Evolutionary conservation across 2,113 vertebrate species (phyloP).

Genomic region (Saimiri boliviensis): DNA sequence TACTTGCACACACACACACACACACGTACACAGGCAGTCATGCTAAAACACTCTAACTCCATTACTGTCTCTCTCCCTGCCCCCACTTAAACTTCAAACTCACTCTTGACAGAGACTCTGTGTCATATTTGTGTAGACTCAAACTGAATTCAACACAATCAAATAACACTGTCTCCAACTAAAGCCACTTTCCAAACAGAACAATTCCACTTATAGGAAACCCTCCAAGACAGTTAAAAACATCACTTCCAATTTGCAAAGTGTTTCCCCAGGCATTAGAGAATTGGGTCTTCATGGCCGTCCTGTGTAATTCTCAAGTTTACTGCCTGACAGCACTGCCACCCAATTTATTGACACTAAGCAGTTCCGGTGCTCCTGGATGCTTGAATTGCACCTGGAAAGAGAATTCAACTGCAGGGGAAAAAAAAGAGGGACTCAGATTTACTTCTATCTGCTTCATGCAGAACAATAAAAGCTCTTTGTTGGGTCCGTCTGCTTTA

Average conservation of each 20-base stretch:
- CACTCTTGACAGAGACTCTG: neutral
- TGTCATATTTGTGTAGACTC: neutral
- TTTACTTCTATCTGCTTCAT: neutral
- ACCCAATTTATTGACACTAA: neutral
- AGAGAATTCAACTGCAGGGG: neutral
- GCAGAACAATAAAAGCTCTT: neutral
- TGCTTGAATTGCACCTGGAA: neutral
- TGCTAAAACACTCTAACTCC: neutral
- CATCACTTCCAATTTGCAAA: neutral
- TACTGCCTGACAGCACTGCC: neutral
- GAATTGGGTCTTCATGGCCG: neutral
- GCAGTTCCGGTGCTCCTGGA: neutral
- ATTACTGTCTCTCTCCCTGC: neutral
- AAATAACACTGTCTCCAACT: neutral
- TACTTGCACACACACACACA: neutral
- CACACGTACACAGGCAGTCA: too few relatives aligned
- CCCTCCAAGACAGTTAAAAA: neutral
- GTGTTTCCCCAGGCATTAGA: neutral
- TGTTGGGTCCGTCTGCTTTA: neutral
- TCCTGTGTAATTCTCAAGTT: neutral
- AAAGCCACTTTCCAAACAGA: neutral
- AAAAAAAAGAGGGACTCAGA: neutral
- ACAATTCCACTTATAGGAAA: neutral
- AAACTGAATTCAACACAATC: neutral
- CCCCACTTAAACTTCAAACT: neutral